phyloP scores from a whole-genome alignment of 2,113 vertebrate genomes.

The Pontoporia blainvillei region DNA sequence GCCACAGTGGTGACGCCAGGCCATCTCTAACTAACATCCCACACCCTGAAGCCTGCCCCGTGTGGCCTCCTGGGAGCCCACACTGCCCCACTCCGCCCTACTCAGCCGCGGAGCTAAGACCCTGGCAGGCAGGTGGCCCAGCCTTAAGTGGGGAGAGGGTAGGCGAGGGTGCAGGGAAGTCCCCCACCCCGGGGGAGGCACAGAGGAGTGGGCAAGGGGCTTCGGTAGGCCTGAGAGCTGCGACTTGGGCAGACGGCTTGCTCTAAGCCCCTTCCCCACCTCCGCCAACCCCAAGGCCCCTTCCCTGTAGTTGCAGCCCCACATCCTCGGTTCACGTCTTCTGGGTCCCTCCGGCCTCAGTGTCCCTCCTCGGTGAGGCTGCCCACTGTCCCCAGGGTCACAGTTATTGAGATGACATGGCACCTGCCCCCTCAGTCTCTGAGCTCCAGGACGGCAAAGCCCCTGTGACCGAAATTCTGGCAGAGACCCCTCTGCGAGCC shows the following conservation, averaged over 20 bases:
- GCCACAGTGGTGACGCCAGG: accelerated
- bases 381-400: neutral
- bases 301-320: accelerated
- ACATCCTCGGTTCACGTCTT: accelerated
- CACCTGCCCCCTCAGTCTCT: neutral
- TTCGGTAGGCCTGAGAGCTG: neutral
- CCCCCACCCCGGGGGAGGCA: accelerated
- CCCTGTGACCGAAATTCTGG: accelerated
- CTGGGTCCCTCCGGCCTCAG: neutral
- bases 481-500: neutral
- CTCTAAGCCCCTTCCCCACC: neutral
- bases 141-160: neutral
- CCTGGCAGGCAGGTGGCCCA: too few species aligned
- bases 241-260: accelerated
- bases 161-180: neutral
- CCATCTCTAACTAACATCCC: accelerated
- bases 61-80: neutral
- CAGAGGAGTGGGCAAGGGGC: neutral
- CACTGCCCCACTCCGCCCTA: accelerated
- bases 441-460: neutral
- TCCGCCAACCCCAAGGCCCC: neutral
- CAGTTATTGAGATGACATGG: accelerated
- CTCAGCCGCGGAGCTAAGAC: accelerated
- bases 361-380: neutral
- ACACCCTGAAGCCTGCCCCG: accelerated